Evolutionary conservation across 2,888 invertebrate genomes (phyloP), one percentile per base, ranked within the genome.

Genomic region (Corbicula japonica): DNA sequence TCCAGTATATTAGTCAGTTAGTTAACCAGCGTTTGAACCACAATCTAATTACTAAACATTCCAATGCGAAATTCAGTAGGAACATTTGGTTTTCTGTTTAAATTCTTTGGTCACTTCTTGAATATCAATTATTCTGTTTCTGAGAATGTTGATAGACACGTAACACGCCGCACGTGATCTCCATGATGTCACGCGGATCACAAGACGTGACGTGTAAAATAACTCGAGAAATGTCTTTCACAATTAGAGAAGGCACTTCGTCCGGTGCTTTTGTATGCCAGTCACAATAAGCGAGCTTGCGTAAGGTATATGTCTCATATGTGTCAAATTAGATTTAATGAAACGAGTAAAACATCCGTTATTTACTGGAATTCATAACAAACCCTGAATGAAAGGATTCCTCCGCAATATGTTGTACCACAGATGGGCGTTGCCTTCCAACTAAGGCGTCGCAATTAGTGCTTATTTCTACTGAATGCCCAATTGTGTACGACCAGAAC

Each of bases 111-210:
- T 58, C 38, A 44, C 44, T 46, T 58, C 32, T 21, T 60, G 62
- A 62, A 75, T 62, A 61, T 54, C 52, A 62, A 75, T 75, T 61
- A 68, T 66, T 68, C 41, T 72, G 66, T 76, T 76, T 77, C 62
- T 54, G 38, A 28, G 30, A 50, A 41, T 56, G 63, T 69, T 78
- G 78, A 78, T 74, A 50, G 78, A 78, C 78, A 78, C 65, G 69
- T 78, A 58, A 79, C 79, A 79, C 48, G 66, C 23, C 66, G 66
- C 66, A 75, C 79, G 79, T 79, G 79, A 75, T 71, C 48, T 38
- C 38, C 66, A 58, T 50, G 62, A 50, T 68, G 70, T 71, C 74
- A 75, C 74, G 70, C 28, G 74, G 75, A 79, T 58, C 54, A 28
- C 41, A 54, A 48, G 30, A 79, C 79, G 79, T 79, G 79, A 75